Evolutionary conservation across 2,888 invertebrate genomes (phyloP).

Genomic region (Syrphus vitripennis): DNA sequence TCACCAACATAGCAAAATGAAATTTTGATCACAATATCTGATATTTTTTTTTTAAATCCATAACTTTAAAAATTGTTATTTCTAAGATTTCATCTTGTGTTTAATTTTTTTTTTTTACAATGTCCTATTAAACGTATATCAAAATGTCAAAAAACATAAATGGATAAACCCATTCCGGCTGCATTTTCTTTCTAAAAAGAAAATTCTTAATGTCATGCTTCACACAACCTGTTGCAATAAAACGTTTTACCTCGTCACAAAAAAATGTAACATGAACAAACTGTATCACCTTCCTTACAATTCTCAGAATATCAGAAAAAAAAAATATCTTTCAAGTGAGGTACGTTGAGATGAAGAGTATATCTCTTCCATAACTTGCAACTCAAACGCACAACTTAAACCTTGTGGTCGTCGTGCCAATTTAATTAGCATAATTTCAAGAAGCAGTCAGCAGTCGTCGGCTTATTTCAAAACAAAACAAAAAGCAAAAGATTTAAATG

Average conservation of each 20-base stretch:
- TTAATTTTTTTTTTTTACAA: too few species aligned
- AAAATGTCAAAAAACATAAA: background rate
- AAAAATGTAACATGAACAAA: background rate
- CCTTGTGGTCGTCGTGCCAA: slow-evolving; percentile 27
- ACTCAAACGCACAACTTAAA: background rate
- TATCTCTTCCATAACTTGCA: background rate
- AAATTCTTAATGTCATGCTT: background rate
- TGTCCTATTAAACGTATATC: background rate
- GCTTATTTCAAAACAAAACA: background rate
- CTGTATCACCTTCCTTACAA: background rate
- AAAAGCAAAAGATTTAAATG: background rate
- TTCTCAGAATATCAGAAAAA: slow-evolving; percentile 3
- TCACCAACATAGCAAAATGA: too few species aligned
- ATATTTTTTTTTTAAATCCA: too few species aligned
- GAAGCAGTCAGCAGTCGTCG: background rate
- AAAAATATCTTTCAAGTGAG: background rate
- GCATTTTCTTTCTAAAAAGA: background rate
- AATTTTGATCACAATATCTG: too few species aligned
- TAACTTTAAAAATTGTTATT: too few species aligned
- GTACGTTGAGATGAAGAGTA: background rate
- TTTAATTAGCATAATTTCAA: slow-evolving; percentile 26
- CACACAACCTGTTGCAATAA: slow-evolving; percentile 4
- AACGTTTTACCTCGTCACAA: slow-evolving; percentile 3
- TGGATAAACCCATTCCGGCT: background rate
- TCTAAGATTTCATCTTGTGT: too few species aligned